Evolutionary conservation across 35 echinoderm and acorn worm genomes (phyloP), one percentile per base, ranked within the genome.

Genomic region (Lytechinus variegatus): DNA sequence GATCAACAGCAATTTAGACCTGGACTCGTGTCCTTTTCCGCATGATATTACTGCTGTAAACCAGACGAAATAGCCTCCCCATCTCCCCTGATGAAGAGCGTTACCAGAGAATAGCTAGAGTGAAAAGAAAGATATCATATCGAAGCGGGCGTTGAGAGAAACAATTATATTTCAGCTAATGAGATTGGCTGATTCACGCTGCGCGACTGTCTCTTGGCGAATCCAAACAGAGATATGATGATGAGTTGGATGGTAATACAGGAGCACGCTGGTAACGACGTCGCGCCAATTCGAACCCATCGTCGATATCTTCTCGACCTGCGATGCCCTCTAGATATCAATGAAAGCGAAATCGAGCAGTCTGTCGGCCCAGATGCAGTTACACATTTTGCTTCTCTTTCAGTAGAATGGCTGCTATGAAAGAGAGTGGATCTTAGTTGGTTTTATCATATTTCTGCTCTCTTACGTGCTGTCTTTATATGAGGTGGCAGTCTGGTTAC

Each of bases 101-200:
- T 24, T 79, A 27, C 21, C 66, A 79, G 66, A 79, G 16, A n/a
- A 79, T 79, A 24, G 16, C 8, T 24, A 8, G 56, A 9, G 21
- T 79, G 66, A 24, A 79, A 79, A 79, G 66, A 4, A 79, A 79
- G 66, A 79, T 24, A 79, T 19, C 21, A 6, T 90, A 90, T 90
- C 88, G 88, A 29, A 10, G 52, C 10, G 52, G 28, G 88, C 27
- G 88, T 90, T 90, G 88, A 90, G 29, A 90, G 88, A 54, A 90
- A 90, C 88, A 90, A 90, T 90, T 90, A 90, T 90, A 12, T 52
- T 52, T 90, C 88, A 90, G 88, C 88, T 90, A 90, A 90, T 90
- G 88, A 90, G 88, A 90, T 90, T 90, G 88, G 88, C 52, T 10
- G 88, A 90, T 52, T 54, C 29, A 90, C n/a, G 88, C 88, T 54